phyloP scores from a whole-genome alignment of 1,140 invertebrate genomes.

The Oryctes rhinoceros region DNA sequence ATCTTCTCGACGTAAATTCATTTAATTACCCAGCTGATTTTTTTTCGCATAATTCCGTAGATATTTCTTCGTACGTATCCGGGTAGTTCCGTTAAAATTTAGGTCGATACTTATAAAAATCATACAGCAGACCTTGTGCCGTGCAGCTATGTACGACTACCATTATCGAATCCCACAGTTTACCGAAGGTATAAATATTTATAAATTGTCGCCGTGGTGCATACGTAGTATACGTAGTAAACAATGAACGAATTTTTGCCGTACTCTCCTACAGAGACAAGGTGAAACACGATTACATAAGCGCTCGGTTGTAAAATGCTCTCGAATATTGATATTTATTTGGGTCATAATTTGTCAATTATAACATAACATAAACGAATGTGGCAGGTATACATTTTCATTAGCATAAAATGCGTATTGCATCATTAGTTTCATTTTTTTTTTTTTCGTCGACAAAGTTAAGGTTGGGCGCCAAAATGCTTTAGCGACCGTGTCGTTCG shows the following conservation, averaged over 20 bases:
- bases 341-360: slow-evolving; percentile 22
- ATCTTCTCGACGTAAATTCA: not conserved
- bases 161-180: slow-evolving; percentile 17
- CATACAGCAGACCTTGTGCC: not conserved
- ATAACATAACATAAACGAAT: not conserved
- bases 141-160: not conserved
- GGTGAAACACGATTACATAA: slow-evolving; percentile 10
- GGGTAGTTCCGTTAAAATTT: not conserved
- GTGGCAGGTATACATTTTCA: not conserved
- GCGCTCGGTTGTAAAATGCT: not conserved
- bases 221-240: slow-evolving; percentile 13
- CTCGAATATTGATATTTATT: not conserved
- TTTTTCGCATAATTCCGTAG: not conserved
- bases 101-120: not conserved
- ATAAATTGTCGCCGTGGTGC: not conserved
- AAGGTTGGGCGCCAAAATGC: slow-evolving; percentile 17
- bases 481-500: not conserved
- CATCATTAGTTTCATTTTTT: not conserved
- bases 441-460: not conserved
- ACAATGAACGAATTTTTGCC: slow-evolving; percentile 21
- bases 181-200: slow-evolving; percentile 7
- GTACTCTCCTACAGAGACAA: not conserved
- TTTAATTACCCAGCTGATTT: not conserved
- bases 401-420: not conserved
- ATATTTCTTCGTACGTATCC: not conserved